Evolutionary conservation across 2,888 invertebrate species (phyloP).

Genomic region (Chrysolina americana): DNA sequence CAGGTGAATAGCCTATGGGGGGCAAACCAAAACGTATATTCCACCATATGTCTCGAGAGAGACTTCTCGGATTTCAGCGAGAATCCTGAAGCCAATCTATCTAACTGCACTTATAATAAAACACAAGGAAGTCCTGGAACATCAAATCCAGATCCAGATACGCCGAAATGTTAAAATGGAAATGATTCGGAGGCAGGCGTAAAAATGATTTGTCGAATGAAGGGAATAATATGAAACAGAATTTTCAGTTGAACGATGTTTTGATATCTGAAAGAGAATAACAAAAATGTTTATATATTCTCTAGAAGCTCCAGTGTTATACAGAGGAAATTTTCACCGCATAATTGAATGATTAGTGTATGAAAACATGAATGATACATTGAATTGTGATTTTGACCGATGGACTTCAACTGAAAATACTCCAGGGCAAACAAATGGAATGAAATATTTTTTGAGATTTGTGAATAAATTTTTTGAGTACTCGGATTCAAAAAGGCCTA

Average conservation of each 20-base stretch:
- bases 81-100: slow-evolving; percentile 22
- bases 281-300: background rate
- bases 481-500: no score
- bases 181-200: background rate
- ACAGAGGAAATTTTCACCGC: no score
- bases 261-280: background rate
- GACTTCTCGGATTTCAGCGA: slow-evolving; percentile 27
- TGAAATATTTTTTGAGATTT: no score
- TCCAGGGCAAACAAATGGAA: no score
- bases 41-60: slow-evolving; percentile 1
- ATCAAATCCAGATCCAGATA: slow-evolving; percentile 22
- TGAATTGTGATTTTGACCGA: no score
- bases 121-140: slow-evolving; percentile 3
- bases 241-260: slow-evolving; percentile 1
- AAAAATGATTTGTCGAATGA: slow-evolving; percentile 9
- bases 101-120: slow-evolving; percentile 18
- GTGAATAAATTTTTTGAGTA: no score
- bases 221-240: slow-evolving; percentile 1
- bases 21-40: slow-evolving; percentile 34
- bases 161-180: background rate
- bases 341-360: no score
- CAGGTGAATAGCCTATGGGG: slow-evolving; percentile 35
- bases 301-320: no score
- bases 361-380: no score
- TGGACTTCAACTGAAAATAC: no score